These are phyloP conservation scores for Erpobdella octoculata DNA, from an alignment of 2,888 invertebrate genomes.

Conservation along the genomic window DNA sequence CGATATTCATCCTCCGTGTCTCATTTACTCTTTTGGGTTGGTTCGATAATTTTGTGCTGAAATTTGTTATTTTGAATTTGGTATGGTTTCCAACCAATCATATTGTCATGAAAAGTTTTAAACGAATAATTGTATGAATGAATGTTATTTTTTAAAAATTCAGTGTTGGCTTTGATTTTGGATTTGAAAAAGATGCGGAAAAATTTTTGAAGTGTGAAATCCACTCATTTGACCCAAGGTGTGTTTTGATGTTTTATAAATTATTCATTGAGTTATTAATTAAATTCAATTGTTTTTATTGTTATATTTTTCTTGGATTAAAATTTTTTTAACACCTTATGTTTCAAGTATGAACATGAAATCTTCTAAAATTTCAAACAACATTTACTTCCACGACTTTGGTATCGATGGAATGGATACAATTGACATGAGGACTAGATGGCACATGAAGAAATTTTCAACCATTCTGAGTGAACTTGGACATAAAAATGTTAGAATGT, in stretches of 20 bases:
- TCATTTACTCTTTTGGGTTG: conserved; percentile 48
- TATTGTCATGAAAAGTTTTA: background rate
- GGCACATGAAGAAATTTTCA: conserved; percentile 46
- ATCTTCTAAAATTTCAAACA: conserved; percentile 39
- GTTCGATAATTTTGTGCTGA: background rate
- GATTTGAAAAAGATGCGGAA: conserved; percentile 43
- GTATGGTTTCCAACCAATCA: background rate
- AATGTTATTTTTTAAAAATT: background rate
- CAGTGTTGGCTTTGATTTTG: conserved; percentile 47
- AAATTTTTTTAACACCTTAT: background rate
- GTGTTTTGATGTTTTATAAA: no score
- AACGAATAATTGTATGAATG: background rate
- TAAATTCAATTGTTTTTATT: no score
- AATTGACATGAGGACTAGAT: conserved; percentile 33
- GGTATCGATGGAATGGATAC: conserved; percentile 37
- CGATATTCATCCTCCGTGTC: conserved; percentile 42
- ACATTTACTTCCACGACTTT: conserved; percentile 36
- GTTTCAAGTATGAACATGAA: conserved; percentile 41
- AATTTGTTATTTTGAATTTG: background rate
- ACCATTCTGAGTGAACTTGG: conserved; percentile 44
- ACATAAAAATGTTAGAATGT: conserved; percentile 42
- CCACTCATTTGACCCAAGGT: conserved; percentile 51
- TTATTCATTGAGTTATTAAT: no score
- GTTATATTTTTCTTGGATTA: no score
- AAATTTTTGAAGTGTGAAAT: conserved; percentile 44